Conservation (phyloP, 2,113 vertebrate species). For the Paraplagusia blochii region DNA sequence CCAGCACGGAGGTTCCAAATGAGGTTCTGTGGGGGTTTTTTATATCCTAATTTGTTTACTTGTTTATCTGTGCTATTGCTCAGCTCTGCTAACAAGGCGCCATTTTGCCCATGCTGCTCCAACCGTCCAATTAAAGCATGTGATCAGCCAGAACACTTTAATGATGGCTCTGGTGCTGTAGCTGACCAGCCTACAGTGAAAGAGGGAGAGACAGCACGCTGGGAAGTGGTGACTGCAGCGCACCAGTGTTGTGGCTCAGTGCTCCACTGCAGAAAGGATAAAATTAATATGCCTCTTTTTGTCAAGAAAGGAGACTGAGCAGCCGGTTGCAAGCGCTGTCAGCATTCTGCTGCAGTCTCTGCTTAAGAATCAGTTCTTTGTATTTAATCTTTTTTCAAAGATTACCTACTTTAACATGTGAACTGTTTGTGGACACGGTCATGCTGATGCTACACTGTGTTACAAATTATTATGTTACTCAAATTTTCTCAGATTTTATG, state of each 20-base stretch:
- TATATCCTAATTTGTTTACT: constrained; percentile 63
- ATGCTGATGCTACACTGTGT: no score
- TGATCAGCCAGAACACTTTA: constrained; percentile 81
- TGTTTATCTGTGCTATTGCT: constrained; percentile 64
- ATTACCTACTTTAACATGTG: no score
- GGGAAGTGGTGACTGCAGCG: constrained; percentile 65
- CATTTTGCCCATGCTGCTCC: constrained; percentile 66
- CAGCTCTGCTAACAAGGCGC: constrained; percentile 73
- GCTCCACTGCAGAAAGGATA: constrained; percentile 55
- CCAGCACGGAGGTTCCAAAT: constrained; percentile 28
- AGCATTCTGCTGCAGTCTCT: background rate
- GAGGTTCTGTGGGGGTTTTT: constrained; percentile 51
- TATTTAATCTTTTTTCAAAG: no score
- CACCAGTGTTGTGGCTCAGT: constrained; percentile 64
- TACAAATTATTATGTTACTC: no score
- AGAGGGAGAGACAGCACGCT: constrained; percentile 47
- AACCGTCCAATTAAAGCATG: constrained; percentile 77
- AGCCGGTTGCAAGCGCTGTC: constrained; percentile 15
- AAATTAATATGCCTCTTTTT: constrained; percentile 55
- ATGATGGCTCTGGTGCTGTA: constrained; percentile 72
- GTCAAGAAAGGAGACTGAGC: constrained; percentile 32
- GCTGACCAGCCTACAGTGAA: constrained; percentile 56
- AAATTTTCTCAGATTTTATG: no score
- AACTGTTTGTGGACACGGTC: no score
- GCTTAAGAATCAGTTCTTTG: no score